Evolutionary conservation across 2,888 invertebrate species (phyloP), one percentile per base, ranked within the genome.

Genomic region (Epistrophella euchroma): DNA sequence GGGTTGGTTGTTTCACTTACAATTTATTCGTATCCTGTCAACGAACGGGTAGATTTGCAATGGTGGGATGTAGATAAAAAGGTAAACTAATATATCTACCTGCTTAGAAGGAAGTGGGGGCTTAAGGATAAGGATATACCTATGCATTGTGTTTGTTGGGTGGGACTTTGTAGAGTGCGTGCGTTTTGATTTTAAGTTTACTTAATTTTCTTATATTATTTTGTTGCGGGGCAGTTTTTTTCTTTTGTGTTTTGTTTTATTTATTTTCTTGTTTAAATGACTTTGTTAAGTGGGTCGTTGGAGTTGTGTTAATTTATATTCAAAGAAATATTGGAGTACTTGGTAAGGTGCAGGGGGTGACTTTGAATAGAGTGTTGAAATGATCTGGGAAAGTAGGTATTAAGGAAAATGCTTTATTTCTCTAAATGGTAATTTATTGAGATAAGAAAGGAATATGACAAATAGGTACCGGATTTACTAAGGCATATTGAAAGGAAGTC

Each of bases 241-340:
- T 40, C n/a, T 19, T 62, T 56, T 64, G 35, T 45, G 10, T 22
- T 73, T 55, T 45, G 10, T 22, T 73, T 55, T 62, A 56, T 56
- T 58, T 60, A 13, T 62, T 37, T 84, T 68, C 50, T 66, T 47
- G 45, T 32, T 47, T 47, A 43, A 85, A 85, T 85, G 81, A 73
- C 81, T 76, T 55, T 76, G 85, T 81, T 85, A 81, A 85, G 85
- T 85, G 85, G 85, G 81, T 73, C 81, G 81, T 85, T 73, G 72
- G 73, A 73, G 72, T 77, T 77, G 85, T 85, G 85, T 85, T 85
- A 81, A 85, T 77, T 81, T 81, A 62, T 72, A 43, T 52, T 22
- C 56, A 37, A 55, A 47, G 22, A 35, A 40, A 17, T 5, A 40
- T 40, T 62, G 37, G 4, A 19, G 43, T n/a, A 17, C 35, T 17